Evolutionary conservation across 2,888 invertebrate genomes (phyloP), one percentile per base, ranked within the genome.

Genomic region (Sepioteuthis lessoniana): DNA sequence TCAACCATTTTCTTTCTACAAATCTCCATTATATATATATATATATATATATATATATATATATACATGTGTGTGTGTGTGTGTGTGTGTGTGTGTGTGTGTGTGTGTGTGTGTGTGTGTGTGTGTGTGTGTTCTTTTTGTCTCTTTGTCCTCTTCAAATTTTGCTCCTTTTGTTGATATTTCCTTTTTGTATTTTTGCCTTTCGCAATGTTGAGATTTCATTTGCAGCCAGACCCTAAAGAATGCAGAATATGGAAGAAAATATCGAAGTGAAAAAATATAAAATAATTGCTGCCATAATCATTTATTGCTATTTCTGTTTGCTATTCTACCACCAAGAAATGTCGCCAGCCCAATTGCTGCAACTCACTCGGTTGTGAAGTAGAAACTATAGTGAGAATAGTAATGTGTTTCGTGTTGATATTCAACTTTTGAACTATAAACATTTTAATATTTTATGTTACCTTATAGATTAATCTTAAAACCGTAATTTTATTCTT

Each of bases 101-200:
- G 10, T 60, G 10, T 10, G 10, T 31, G 7, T 31, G 5, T 60
- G 3, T 31, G 28, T 31, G 28, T 60, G 60, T 31, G 10, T 60
- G 28, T 60, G 8, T 60, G 31, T 31, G 21, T 28, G 31, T 60
- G 0, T 10, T 31, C 31, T 13, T 5, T 55, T 5, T 55, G 3
- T 55, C 0, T 55, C 25, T 55, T 55, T 21, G 5, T 55, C 4
- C n/a, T 35, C 16, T n/a, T 4, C 1, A 76, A 10, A 35, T 76
- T 76, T n/a, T 35, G 76, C 76, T 76, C 35, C n/a, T 76, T n/a
- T 76, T 76, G 76, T 76, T 76, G n/a, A 76, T 76, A 76, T 76
- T 76, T n/a, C 76, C n/a, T 76, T 76, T 76, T n/a, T n/a, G 76
- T 76, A 76, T 76, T 76, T 76, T 76, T 76, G 76, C 76, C 76